A percentile compares a stretch with the other conserved stretches of the same genome.
These are phyloP conservation scores for Chrysomallon squamiferum DNA, from an alignment of 1,140 invertebrate species.

Conservation along the genomic window DNA sequence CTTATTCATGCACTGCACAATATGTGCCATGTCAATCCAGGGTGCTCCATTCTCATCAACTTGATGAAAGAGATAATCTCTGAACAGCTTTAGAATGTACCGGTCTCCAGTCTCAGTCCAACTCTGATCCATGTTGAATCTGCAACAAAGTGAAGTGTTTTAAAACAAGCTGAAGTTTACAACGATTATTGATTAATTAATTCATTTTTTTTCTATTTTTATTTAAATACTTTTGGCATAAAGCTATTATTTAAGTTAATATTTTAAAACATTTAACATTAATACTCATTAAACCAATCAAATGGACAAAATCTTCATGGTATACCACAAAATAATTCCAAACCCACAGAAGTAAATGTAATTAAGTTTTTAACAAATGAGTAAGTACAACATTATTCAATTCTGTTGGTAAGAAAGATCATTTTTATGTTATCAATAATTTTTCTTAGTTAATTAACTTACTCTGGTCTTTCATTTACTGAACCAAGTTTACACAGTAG, in stretches of 20 bases:
- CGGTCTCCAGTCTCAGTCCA: conserved; percentile 98
- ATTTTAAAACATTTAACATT: too few relatives aligned
- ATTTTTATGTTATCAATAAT: too few relatives aligned
- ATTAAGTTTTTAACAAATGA: too few relatives aligned
- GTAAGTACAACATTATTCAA: too few relatives aligned
- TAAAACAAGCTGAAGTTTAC: background rate
- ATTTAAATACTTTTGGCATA: background rate
- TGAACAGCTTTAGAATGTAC: conserved; percentile 97
- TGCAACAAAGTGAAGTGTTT: conserved; percentile 51
- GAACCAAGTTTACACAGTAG: conserved; percentile 88
- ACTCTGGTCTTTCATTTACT: conserved; percentile 94
- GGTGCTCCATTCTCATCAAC: conserved; percentile 90
- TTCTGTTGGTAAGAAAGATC: too few relatives aligned
- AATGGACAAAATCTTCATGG: too few relatives aligned
- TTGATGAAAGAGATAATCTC: conserved; percentile 95
- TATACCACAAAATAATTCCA: too few relatives aligned
- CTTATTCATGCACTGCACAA: conserved; percentile 93
- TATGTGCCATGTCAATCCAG: conserved; percentile 95
- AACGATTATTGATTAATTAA: background rate
- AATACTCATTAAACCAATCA: too few relatives aligned
- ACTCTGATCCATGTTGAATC: conserved; percentile 87
- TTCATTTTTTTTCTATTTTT: background rate
- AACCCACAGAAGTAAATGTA: too few relatives aligned
- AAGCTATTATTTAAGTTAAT: background rate
- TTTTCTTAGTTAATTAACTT: conserved; percentile 63